Percentiles rank a stretch among this genome's conserved stretches.
Evolutionary conservation across 2,888 invertebrate genomes (phyloP).

Genomic region (Helleia helle): DNA sequence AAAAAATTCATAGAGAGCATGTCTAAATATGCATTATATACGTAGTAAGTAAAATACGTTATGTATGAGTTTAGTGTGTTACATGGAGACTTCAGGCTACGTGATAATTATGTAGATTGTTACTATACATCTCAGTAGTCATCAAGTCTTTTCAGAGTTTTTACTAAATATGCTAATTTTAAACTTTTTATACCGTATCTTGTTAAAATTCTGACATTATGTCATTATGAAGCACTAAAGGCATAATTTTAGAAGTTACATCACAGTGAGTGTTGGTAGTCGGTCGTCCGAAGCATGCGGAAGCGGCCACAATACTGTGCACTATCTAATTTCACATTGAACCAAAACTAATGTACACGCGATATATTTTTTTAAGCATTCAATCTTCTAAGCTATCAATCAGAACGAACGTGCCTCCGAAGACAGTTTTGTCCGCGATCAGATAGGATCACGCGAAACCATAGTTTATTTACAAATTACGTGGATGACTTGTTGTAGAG

Average conservation of each 20-base stretch:
- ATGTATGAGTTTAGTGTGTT: no score
- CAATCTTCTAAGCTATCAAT: slow-evolving; percentile 14
- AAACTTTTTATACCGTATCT: no score
- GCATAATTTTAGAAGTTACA: not conserved
- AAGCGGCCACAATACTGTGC: slow-evolving; percentile 32
- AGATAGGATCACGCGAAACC: not conserved
- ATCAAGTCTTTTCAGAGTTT: no score
- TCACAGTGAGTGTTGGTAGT: slow-evolving; percentile 4
- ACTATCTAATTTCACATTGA: slow-evolving; percentile 35
- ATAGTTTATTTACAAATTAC: slow-evolving; percentile 7
- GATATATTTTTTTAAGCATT: slow-evolving; percentile 22
- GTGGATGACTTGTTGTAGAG: no score
- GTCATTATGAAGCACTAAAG: not conserved
- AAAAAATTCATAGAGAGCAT: no score
- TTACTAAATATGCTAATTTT: no score
- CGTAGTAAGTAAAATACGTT: no score
- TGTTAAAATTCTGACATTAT: no score
- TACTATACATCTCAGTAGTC: no score
- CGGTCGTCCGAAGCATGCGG: slow-evolving; percentile 29
- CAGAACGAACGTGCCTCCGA: slow-evolving; percentile 13
- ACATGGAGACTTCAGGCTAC: no score
- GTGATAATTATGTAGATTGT: no score
- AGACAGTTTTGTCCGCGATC: slow-evolving; percentile 14
- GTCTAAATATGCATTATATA: no score
- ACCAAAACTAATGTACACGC: slow-evolving; percentile 32